Evolutionary conservation across 2,888 invertebrate genomes (phyloP), one percentile per base, ranked within the genome.

Genomic region (Sinodicranocentrus sp.): DNA sequence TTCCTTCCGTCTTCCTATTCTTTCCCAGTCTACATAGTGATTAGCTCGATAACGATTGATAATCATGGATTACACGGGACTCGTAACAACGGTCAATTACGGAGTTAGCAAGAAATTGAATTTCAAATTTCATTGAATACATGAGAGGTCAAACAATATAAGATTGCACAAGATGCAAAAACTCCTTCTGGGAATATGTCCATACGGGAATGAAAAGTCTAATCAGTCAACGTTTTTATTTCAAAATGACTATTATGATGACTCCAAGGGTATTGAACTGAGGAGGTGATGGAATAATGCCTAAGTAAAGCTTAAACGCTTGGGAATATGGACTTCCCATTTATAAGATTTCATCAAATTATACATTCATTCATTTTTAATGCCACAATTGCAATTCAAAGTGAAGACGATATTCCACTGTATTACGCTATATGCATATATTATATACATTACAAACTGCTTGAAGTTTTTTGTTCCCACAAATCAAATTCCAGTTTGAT

Each of bases 221-320:
- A 48, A 48, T 10, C 5, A 48, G 15, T 48, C 48, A 48, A 48
- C 48, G 48, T 48, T 48, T 48, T 15, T n/a, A n/a, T 48, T 10
- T n/a, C 10, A 48, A 10, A 48, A 48, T 39, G 39, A 39, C 39
- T n/a, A n/a, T 6, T 33, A 3, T 33, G 5, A 33, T 33, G 33
- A 33, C 33, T 3, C 26, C 63, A 63, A 33, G 63, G 63, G 63
- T 63, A 63, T 63, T 63, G 63, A 63, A 63, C 63, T 33, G 63
- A 63, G 33, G 8, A 48, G 2, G 52, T 52, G 52, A 52, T 52
- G 23, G 5, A 21, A 19, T 23, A 3, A 23, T 57, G 57, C 23
- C 23, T 19, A 57, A 23, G 21, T 57, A 23, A 57, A n/a, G 48
- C n/a, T 48, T 48, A 48, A 17, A 48, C 33, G 3, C 5, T 33